Conservation (phyloP, 1,140 invertebrate genomes). For the Heterodera carotae region DNA sequence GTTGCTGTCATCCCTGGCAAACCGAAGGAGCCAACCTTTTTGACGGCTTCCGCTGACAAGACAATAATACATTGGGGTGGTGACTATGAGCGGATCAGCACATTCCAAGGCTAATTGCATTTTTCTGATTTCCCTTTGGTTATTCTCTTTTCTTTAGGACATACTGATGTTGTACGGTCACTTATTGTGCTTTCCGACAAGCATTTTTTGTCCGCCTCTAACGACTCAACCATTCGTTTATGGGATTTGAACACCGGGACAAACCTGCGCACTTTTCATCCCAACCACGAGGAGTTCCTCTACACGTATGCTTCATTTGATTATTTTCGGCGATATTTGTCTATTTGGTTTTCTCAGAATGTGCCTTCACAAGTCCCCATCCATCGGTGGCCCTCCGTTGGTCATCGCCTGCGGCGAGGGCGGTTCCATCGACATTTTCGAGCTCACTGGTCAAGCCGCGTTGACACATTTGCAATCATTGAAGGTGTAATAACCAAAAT, state of each 20-base stretch:
- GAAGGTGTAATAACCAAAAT: conserved; percentile 67
- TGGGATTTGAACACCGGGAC: conserved; percentile 75
- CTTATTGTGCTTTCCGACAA: conserved; percentile 73
- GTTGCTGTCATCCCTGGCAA: conserved; percentile 73
- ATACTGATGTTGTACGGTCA: conserved; percentile 85
- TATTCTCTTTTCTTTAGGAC: conserved; percentile 71
- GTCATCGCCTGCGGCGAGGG: conserved; percentile 84
- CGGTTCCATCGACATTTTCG: conserved; percentile 81
- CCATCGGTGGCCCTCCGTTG: conserved; percentile 22
- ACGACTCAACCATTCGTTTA: conserved; percentile 81
- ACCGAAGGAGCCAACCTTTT: conserved; percentile 10
- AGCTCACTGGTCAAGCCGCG: conserved; percentile 59
- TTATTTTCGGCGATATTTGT: conserved; percentile 9
- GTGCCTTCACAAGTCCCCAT: neutral
- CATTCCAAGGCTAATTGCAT: conserved; percentile 27
- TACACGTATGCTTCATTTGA: conserved; percentile 70
- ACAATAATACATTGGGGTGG: conserved; percentile 79
- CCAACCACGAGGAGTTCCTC: conserved; percentile 74
- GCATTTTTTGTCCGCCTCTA: conserved; percentile 83
- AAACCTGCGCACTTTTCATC: conserved; percentile 77
- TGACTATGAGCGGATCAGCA: conserved; percentile 67
- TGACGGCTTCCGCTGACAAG: conserved; percentile 81
- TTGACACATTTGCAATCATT: conserved; percentile 74
- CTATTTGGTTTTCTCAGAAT: too few relatives aligned
- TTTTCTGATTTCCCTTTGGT: conserved; percentile 6